A percentile compares a stretch with the other conserved stretches of the same genome.
Conservation (phyloP, 2,797 vertebrate genomes). For the Sparidentex hasta region DNA sequence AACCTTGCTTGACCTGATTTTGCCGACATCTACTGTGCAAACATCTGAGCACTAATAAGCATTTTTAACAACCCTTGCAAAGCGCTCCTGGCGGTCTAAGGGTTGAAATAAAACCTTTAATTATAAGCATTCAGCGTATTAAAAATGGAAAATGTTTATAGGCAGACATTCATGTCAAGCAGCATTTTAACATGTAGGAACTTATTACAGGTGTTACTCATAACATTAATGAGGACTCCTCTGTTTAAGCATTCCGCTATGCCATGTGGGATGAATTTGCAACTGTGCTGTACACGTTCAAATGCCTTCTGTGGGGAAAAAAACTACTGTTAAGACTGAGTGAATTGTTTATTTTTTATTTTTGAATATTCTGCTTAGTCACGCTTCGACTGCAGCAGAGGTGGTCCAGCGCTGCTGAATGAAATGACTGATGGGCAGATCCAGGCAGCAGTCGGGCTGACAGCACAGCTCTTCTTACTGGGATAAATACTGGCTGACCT, state of each 20-base stretch:
- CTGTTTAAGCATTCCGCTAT: too few species aligned
- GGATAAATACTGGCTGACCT: conserved; percentile 65
- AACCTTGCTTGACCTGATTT: not conserved
- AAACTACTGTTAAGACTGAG: too few species aligned
- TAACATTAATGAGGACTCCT: too few species aligned
- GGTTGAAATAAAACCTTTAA: too few species aligned
- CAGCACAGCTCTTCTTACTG: conserved; percentile 47
- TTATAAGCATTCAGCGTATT: too few species aligned
- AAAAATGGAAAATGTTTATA: too few species aligned
- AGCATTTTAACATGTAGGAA: too few species aligned
- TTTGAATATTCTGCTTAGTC: not conserved
- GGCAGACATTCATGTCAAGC: too few species aligned
- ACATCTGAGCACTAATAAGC: not conserved
- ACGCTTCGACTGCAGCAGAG: not conserved
- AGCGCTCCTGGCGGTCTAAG: not conserved
- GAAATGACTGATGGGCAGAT: conserved; percentile 33
- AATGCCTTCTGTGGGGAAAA: too few species aligned
- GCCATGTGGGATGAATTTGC: too few species aligned
- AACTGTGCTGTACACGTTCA: too few species aligned
- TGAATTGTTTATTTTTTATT: not conserved
- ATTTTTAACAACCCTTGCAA: not conserved
- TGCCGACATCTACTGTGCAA: not conserved
- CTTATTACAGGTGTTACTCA: too few species aligned
- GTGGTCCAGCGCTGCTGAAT: not conserved
- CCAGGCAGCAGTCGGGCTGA: conserved; percentile 28